Conservation (phyloP, 2,888 invertebrate species). For the Drosophila quinaria region DNA sequence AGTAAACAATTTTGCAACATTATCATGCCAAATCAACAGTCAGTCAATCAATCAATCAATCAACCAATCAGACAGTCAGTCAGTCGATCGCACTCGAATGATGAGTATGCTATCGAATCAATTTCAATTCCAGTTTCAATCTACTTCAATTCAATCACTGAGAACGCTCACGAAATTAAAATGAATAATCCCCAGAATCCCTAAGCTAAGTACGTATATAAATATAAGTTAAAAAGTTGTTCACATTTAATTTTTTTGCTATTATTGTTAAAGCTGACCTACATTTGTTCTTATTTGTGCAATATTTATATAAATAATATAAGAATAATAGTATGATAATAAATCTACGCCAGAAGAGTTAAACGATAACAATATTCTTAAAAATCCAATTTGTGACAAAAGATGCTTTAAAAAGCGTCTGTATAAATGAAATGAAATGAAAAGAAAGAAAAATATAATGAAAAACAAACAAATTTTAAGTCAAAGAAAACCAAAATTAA, state of each 20-base stretch:
- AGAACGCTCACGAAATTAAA: constrained; percentile 72
- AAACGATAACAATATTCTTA: constrained; percentile 37
- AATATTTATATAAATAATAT: constrained; percentile 75
- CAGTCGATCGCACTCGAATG: constrained; percentile 51
- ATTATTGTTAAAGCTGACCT: constrained; percentile 73
- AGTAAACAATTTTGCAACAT: constrained; percentile 65
- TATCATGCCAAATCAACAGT: constrained; percentile 73
- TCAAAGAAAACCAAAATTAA: constrained; percentile 48
- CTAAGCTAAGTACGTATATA: constrained; percentile 65
- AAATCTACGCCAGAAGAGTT: constrained; percentile 51
- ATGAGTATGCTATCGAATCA: constrained; percentile 28
- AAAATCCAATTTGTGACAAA: constrained; percentile 62
- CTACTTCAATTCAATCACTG: constrained; percentile 66
- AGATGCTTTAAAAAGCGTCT: constrained; percentile 25
- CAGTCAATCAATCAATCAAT: constrained; percentile 50
- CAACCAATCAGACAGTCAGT: constrained; percentile 50
- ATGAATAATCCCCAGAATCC: constrained; percentile 43
- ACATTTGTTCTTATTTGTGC: constrained; percentile 77
- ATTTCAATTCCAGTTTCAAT: constrained; percentile 7
- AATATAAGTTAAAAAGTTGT: constrained; percentile 70
- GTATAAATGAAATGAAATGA: constrained; percentile 22
- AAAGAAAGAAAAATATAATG: constrained; percentile 29
- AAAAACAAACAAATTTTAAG: constrained; percentile 29
- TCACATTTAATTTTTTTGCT: constrained; percentile 66
- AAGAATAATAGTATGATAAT: constrained; percentile 55